Evolutionary conservation across 1,140 invertebrate species (phyloP), one percentile per base, ranked within the genome.

Genomic region (Diorhabda carinulata): DNA sequence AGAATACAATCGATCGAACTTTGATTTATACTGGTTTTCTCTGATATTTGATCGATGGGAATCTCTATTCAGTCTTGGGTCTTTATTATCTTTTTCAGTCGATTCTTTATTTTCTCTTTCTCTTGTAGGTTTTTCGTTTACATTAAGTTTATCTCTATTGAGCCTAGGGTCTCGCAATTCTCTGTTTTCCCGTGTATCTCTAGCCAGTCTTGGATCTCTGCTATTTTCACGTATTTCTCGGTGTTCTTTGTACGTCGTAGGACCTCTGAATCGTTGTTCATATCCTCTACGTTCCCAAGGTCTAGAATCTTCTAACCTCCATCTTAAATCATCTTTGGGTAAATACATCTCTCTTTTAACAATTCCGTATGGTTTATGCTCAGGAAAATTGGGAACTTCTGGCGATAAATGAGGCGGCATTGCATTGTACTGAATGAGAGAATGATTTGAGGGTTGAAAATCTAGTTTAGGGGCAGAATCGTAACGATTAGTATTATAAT

Each of bases 1-100:
- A 4, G 75, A 67, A 63, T 76, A 77, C 61, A 73, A 69, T 57
- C 67, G 66, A 67, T 77, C 75, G 57, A 75, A 77, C 61, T 70
- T 61, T 43, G 56, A 70, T 4, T 73, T 66, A 8, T 43, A 56
- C 10, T 40, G 57, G 40, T 69, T 67, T 68, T 70, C 71, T n/a
- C 61, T 42, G 57, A 5, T 40, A 41, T 56, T 45, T 7, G 65
- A 59, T 45, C 65, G 10, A 1, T 25, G 25, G 1, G 25, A 25
- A 25, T 44, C 65, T 47, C 65, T 59, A 9, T 67, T 56, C 9
- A 67, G 57, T n/a, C 74, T 60, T 6, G 66, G 63, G 52, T 73
- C 71, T 56, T 71, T 64, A 56, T 41, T 67, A 8, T 58, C 56
- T 6, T 61, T 69, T 41, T 69, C 62, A 47, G 41, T 58, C 3